Evolutionary conservation across 64 coral and sea anemone species (phyloP).

Genomic region (Dendrophyllia cribrosa): DNA sequence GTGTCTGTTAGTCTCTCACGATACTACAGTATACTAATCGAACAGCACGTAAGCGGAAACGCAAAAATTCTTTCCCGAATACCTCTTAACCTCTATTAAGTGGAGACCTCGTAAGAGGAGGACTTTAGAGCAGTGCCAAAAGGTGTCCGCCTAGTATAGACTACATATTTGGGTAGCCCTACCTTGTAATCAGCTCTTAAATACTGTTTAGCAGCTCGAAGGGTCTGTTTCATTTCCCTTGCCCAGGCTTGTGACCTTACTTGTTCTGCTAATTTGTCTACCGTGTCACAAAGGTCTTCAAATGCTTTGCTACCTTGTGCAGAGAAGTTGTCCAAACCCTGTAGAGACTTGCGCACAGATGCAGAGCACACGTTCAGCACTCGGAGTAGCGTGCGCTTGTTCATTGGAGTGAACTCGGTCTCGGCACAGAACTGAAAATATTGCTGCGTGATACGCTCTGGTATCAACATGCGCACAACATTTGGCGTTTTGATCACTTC

Average conservation of each 20-base stretch:
- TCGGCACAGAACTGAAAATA: conserved; percentile 21
- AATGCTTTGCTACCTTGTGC: conserved; percentile 41
- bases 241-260: conserved; percentile 27
- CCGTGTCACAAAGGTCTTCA: conserved; percentile 8
- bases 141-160: neutral
- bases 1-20: too few species aligned
- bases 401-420: conserved; percentile 42
- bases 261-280: conserved; percentile 47
- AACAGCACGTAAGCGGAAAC: too few species aligned
- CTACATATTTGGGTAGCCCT: neutral
- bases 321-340: conserved; percentile 50
- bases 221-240: conserved; percentile 37
- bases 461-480: conserved; percentile 52
- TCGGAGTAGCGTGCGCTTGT: conserved; percentile 39
- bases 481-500: conserved; percentile 41
- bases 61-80: too few species aligned
- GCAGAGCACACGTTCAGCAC: conserved; percentile 41
- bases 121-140: neutral
- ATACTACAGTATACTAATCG: too few species aligned
- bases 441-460: conserved; percentile 44
- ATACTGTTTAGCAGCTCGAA: conserved; percentile 35
- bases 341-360: conserved; percentile 42
- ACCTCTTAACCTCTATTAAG: too few species aligned
- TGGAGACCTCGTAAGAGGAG: too few species aligned
- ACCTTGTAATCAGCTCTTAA: conserved; percentile 37